Evolutionary conservation across 2,797 vertebrate genomes (phyloP).

Genomic region (Anguilla megastoma): DNA sequence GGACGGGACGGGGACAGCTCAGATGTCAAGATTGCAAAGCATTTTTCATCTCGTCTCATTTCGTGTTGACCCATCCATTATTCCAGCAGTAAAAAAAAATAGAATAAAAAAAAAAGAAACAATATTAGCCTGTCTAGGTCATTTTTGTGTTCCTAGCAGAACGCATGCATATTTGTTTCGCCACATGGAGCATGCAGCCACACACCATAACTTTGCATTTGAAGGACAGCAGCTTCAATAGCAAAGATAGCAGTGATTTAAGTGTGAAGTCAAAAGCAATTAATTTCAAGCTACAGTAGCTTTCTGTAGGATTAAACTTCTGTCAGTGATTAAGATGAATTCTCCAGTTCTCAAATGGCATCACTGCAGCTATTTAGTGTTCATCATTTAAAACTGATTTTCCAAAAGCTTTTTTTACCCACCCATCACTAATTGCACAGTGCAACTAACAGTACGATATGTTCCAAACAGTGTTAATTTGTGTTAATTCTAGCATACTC

Average conservation of each 20-base stretch:
- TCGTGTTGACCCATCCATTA: constrained; percentile 27
- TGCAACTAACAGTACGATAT: neutral
- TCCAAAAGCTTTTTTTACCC: neutral
- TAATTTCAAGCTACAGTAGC: constrained; percentile 5
- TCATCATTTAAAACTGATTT: neutral
- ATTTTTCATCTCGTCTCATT: constrained; percentile 38
- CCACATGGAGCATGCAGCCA: constrained; percentile 3
- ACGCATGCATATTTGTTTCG: constrained; percentile 29
- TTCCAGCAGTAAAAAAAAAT: constrained; percentile 23
- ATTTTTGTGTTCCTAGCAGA: constrained; percentile 2
- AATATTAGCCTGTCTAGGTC: constrained; percentile 26
- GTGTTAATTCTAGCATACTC: neutral
- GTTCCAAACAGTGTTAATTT: neutral
- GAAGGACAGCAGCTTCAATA: neutral
- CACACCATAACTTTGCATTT: constrained; percentile 14
- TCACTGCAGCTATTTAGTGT: neutral
- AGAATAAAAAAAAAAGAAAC: neutral
- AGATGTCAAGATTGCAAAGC: constrained; percentile 27
- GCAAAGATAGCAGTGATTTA: neutral
- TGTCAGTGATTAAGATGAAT: constrained; percentile 20
- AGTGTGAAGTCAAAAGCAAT: constrained; percentile 15
- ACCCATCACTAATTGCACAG: neutral
- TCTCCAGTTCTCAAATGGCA: constrained; percentile 16
- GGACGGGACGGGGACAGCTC: neutral
- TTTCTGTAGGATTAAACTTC: neutral